phyloP scores from a whole-genome alignment of 2,113 vertebrate species.

The Oostethus manadensis region DNA sequence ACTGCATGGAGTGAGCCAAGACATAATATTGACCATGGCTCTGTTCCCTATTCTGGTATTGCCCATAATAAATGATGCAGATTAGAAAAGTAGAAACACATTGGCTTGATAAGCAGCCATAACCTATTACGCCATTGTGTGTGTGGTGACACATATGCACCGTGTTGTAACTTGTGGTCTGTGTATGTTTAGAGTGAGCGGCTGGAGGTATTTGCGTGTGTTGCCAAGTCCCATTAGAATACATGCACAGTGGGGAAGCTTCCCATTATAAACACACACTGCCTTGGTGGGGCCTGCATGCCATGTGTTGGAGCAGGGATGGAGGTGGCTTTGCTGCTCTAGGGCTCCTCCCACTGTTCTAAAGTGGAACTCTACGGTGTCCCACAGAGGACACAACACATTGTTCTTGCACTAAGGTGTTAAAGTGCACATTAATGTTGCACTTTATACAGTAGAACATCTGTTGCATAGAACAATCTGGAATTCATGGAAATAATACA shows the following conservation, averaged over 20 bases:
- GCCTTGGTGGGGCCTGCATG: constrained; percentile 20
- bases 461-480: too few species aligned
- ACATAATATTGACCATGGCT: constrained; percentile 76
- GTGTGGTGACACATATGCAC: constrained; percentile 7
- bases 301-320: neutral
- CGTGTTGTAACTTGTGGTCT: constrained; percentile 45
- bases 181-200: constrained; percentile 36
- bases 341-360: neutral
- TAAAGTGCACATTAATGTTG: too few species aligned
- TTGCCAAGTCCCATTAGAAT: constrained; percentile 63
- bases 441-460: too few species aligned
- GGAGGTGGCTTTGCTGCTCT: neutral
- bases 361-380: neutral
- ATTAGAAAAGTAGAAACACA: constrained; percentile 75
- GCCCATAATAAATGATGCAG: constrained; percentile 74
- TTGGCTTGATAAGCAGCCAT: constrained; percentile 65
- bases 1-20: constrained; percentile 61
- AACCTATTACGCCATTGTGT: constrained; percentile 39
- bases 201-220: constrained; percentile 41
- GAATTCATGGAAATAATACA: too few species aligned
- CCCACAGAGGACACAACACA: too few species aligned
- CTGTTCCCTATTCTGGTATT: constrained; percentile 64
- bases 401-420: too few species aligned
- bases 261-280: constrained; percentile 59
- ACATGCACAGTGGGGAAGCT: constrained; percentile 57